phyloP scores from a whole-genome alignment of 2,797 vertebrate genomes.

The Limnodromus scolopaceus region DNA sequence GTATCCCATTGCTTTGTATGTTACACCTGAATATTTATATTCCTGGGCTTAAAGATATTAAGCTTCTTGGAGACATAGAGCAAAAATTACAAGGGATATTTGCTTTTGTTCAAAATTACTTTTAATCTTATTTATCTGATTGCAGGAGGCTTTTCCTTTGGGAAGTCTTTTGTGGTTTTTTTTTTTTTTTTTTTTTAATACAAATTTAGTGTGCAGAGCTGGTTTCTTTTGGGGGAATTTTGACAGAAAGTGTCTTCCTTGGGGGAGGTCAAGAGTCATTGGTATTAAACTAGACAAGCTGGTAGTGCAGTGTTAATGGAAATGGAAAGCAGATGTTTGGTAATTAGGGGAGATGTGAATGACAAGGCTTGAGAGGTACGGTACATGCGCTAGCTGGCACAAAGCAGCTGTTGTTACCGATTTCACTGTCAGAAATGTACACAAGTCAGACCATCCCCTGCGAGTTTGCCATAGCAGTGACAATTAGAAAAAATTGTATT shows the following conservation, averaged over 20 bases:
- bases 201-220: constrained; percentile 66
- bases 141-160: constrained; percentile 44
- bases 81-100: not conserved
- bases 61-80: constrained; percentile 26
- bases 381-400: constrained; percentile 91
- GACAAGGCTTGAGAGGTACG: constrained; percentile 94
- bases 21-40: not conserved
- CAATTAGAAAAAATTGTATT: constrained; percentile 90
- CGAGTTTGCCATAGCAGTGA: constrained; percentile 83
- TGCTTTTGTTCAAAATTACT: not conserved
- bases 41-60: constrained; percentile 11
- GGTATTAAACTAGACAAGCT: constrained; percentile 96
- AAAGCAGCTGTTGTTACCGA: constrained; percentile 92
- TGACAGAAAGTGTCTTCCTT: constrained; percentile 89
- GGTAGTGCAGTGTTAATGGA: constrained; percentile 93
- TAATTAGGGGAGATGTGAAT: constrained; percentile 99
- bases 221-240: constrained; percentile 80
- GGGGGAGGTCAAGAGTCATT: constrained; percentile 94
- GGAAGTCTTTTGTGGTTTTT: constrained; percentile 19
- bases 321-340: constrained; percentile 99
- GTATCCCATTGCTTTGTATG: not conserved
- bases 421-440: constrained; percentile 93
- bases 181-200: not conserved
- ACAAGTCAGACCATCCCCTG: constrained; percentile 92
- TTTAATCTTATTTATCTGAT: constrained; percentile 56